Evolutionary conservation across 2,113 vertebrate species (phyloP).

Genomic region (Cephalopholis sonnerati): DNA sequence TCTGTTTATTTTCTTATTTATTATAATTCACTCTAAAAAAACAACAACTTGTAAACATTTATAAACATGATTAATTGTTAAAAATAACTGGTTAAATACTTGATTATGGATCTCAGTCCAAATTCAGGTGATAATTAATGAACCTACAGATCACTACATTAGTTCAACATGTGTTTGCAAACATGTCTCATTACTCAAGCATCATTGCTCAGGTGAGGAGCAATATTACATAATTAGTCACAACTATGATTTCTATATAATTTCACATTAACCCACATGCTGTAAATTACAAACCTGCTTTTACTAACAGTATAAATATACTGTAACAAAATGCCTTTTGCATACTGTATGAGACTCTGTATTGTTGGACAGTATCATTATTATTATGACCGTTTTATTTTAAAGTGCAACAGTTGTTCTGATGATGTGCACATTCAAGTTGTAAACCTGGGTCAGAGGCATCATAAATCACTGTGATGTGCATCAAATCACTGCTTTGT

Average conservation of each 20-base stretch:
- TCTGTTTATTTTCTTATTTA: no score
- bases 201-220: neutral
- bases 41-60: no score
- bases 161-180: neutral
- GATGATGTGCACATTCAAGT: neutral
- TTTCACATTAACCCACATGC: neutral
- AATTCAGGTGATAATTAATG: neutral
- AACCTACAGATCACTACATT: neutral
- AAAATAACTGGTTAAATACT: neutral
- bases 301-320: no score
- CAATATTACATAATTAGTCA: neutral
- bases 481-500: neutral
- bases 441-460: neutral
- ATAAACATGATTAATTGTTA: neutral
- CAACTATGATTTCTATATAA: neutral
- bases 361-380: neutral
- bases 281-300: neutral
- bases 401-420: neutral
- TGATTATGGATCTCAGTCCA: neutral
- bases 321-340: no score
- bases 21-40: neutral
- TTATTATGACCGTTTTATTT: neutral
- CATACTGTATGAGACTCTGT: neutral
- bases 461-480: neutral
- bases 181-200: slow-evolving; percentile 4